Evolutionary conservation across 2,113 vertebrate species (phyloP).

Genomic region (Condylura cristata): DNA sequence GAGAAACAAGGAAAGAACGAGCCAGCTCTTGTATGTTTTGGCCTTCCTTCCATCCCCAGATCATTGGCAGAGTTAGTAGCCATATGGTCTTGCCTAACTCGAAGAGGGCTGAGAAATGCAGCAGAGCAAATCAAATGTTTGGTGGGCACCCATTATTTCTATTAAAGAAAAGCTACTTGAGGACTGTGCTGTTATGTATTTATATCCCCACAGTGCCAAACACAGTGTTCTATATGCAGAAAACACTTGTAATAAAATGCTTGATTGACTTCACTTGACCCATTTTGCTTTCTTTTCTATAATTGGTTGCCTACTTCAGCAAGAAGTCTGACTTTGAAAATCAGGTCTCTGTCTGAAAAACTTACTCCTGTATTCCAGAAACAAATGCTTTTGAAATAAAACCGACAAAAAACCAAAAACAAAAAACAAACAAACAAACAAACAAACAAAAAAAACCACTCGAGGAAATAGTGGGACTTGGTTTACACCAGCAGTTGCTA

Average conservation of each 20-base stretch:
- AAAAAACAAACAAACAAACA: no score
- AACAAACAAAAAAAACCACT: no score
- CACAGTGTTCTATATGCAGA: neutral
- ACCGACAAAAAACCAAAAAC: no score
- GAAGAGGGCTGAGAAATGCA: neutral
- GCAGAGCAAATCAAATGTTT: neutral
- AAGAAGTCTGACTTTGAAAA: conserved; percentile 6
- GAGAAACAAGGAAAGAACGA: neutral
- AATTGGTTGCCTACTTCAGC: neutral
- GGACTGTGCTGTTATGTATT: neutral
- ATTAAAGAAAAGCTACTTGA: neutral
- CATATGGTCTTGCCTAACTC: neutral
- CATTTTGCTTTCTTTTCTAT: neutral
- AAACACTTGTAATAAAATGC: neutral
- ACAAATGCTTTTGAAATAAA: conserved; percentile 46
- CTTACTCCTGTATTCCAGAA: conserved; percentile 35
- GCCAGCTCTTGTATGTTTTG: neutral
- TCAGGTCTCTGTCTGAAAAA: conserved; percentile 5
- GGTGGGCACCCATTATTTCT: neutral
- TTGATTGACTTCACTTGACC: neutral
- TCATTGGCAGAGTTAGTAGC: neutral
- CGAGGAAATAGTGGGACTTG: neutral
- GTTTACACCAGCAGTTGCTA: neutral
- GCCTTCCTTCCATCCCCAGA: neutral
- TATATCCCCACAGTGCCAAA: neutral